Evolutionary conservation across 92 coral and sea anemone species (phyloP).

Genomic region (Montipora capitata): DNA sequence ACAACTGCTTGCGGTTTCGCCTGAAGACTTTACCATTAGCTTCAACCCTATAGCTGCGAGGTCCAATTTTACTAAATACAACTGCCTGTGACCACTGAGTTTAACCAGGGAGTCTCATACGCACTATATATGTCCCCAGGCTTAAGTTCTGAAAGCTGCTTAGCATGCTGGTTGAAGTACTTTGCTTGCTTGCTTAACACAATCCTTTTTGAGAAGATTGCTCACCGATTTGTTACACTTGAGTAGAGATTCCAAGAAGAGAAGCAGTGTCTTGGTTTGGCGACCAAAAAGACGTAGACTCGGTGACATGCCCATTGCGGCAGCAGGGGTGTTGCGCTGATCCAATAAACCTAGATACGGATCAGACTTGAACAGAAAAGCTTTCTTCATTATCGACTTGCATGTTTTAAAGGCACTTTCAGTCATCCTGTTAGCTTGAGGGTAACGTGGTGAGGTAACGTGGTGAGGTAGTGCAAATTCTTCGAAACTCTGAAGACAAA

Average conservation of each 20-base stretch:
- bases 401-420: neutral
- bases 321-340: neutral
- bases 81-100: too few species aligned
- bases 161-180: neutral
- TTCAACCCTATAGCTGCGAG: too few species aligned
- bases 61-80: neutral
- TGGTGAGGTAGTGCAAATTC: neutral
- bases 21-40: too few species aligned
- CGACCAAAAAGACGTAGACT: neutral
- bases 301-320: neutral
- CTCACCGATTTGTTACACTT: neutral
- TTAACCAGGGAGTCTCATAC: too few species aligned
- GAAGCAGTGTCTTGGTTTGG: neutral
- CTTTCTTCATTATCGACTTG: neutral
- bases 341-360: neutral
- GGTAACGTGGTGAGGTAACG: neutral
- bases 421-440: neutral
- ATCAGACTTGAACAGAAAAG: neutral
- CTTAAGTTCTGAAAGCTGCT: neutral
- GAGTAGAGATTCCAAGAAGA: neutral
- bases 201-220: neutral
- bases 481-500: neutral
- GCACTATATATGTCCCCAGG: too few species aligned
- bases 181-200: neutral
- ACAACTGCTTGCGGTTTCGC: too few species aligned